These are phyloP conservation scores for Hephaestus fuliginosus DNA, from an alignment of 2,797 vertebrate species.

Conservation along the genomic window DNA sequence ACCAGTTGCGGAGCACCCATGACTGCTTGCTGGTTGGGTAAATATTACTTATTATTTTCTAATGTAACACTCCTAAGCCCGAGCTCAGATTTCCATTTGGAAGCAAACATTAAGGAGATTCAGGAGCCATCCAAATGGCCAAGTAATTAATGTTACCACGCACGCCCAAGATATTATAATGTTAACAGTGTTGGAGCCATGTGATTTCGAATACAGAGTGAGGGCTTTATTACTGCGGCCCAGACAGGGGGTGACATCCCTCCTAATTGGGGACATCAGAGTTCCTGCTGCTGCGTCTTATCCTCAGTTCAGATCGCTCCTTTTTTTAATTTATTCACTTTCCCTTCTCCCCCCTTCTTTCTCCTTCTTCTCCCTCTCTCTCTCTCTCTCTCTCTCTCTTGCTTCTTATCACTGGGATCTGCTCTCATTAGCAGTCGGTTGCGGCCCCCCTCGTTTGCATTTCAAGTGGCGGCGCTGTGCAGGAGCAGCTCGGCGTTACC, in stretches of 20 bases:
- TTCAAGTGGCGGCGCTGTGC: slow-evolving; percentile 96
- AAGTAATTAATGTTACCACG: slow-evolving; percentile 99
- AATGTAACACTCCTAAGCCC: slow-evolving; percentile 92
- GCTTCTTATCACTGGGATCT: slow-evolving; percentile 94
- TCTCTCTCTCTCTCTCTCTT: slow-evolving; percentile 74
- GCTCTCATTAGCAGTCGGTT: slow-evolving; percentile 99
- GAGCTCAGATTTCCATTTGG: slow-evolving; percentile 95
- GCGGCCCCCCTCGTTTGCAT: slow-evolving; percentile 96
- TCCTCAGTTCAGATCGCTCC: slow-evolving; percentile 91
- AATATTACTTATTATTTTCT: slow-evolving; percentile 96
- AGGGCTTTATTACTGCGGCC: slow-evolving; percentile 98
- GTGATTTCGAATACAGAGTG: slow-evolving; percentile 99
- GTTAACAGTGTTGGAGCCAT: slow-evolving; percentile 99
- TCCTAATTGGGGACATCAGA: slow-evolving; percentile 99
- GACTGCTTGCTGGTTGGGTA: slow-evolving; percentile 93
- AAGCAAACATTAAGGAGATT: slow-evolving; percentile 97
- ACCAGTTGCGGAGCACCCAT: slow-evolving; percentile 86
- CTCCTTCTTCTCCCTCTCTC: slow-evolving; percentile 74
- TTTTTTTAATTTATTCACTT: slow-evolving; percentile 94
- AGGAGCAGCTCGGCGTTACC: slow-evolving; percentile 88
- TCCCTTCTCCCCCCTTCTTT: slow-evolving; percentile 82
- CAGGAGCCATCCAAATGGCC: slow-evolving; percentile 95
- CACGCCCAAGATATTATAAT: slow-evolving; percentile 99
- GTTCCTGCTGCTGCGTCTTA: slow-evolving; percentile 98
- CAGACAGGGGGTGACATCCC: slow-evolving; percentile 98